Percentiles rank a stretch among this genome's conserved stretches.
These are phyloP conservation scores for Brachionus manjavacas DNA, from an alignment of 1,140 invertebrate genomes.

Conservation along the genomic window DNA sequence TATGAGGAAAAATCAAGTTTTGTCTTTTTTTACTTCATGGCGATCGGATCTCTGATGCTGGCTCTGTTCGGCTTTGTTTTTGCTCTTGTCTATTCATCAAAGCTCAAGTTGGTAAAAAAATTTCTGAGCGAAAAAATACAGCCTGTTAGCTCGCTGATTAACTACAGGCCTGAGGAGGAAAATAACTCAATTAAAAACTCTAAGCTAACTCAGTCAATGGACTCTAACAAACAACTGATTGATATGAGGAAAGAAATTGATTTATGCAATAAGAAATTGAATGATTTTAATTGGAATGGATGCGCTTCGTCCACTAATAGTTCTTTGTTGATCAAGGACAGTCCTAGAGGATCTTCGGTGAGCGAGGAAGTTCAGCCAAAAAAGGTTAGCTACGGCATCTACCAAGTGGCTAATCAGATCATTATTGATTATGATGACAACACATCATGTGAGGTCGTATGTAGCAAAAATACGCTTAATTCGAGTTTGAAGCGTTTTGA, in stretches of 20 bases:
- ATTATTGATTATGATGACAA: constrained; percentile 36
- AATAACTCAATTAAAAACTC: not conserved
- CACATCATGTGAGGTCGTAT: not conserved
- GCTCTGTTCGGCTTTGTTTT: not conserved
- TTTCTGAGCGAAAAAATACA: constrained; percentile 8
- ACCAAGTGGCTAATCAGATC: constrained; percentile 34
- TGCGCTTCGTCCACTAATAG: not conserved
- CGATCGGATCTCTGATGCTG: not conserved
- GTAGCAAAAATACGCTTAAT: not conserved
- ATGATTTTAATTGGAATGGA: constrained; percentile 12
- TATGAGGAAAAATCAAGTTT: not conserved
- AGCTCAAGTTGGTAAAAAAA: not conserved
- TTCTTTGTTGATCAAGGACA: constrained; percentile 16
- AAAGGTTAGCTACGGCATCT: constrained; percentile 21
- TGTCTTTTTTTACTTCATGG: not conserved
- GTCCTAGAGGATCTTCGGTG: not conserved
- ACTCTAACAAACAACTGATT: not conserved
- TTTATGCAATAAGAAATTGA: constrained; percentile 3
- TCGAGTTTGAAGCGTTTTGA: constrained; percentile 11
- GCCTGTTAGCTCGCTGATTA: not conserved
- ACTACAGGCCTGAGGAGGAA: not conserved
- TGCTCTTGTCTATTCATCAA: constrained; percentile 1
- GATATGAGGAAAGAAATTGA: constrained; percentile 7
- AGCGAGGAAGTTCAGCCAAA: not conserved
- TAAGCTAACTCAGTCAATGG: not conserved